Percentiles rank a stretch among this genome's conserved stretches.
These are phyloP conservation scores for Tympanoctomys barrerae DNA, from an alignment of 2,797 vertebrate species.

Conservation along the genomic window DNA sequence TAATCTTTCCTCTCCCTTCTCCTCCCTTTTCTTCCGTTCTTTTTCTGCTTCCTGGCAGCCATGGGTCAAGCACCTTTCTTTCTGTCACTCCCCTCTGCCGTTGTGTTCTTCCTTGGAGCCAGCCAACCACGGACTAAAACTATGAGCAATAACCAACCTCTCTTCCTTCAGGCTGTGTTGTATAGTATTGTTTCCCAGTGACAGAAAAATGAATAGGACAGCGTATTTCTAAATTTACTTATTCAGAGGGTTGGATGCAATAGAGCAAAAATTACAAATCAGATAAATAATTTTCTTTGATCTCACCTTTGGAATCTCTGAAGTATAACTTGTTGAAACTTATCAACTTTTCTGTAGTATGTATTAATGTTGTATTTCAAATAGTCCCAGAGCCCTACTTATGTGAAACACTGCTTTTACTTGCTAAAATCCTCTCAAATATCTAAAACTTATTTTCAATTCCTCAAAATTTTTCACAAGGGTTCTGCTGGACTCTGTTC, in stretches of 20 bases:
- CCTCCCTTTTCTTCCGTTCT: background rate
- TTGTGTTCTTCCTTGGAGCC: too few species aligned
- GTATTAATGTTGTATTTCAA: background rate
- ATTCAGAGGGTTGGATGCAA: background rate
- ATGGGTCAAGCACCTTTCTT: too few species aligned
- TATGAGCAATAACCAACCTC: too few species aligned
- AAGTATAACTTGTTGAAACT: background rate
- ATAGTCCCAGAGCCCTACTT: background rate
- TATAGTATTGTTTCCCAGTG: background rate
- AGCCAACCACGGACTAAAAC: too few species aligned
- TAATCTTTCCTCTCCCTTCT: background rate
- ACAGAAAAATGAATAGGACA: background rate
- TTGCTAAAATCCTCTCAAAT: background rate
- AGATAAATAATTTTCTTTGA: background rate
- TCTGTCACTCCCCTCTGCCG: too few species aligned
- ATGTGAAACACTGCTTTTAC: conserved; percentile 4
- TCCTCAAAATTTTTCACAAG: background rate
- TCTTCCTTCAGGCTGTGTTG: background rate
- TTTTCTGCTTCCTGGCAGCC: background rate
- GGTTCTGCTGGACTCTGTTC: background rate
- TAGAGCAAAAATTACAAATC: background rate
- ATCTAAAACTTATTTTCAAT: background rate
- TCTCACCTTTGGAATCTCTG: background rate
- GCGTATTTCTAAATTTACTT: background rate
- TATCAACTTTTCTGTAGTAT: background rate